Base-by-base conservation (phyloP, 2,888 invertebrate genomes). In the Lumbricus terrestris region DNA sequence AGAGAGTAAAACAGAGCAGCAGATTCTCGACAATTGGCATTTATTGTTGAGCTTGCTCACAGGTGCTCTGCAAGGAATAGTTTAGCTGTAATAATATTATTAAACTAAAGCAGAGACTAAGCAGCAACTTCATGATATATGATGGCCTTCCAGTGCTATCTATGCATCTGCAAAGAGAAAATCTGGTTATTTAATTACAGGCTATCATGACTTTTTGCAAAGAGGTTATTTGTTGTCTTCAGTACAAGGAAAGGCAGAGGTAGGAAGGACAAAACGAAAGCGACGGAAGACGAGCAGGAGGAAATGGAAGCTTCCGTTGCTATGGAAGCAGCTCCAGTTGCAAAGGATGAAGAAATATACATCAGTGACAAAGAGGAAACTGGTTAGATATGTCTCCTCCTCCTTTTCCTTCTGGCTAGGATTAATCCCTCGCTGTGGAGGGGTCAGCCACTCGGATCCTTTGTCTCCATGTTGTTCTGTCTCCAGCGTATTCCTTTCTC, bases 291-390 rank as follows among this genome's bases (percentile, higher is more conserved):
- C 1, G 23, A 85, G 85, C 40, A 38, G 83, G 38, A 83, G 35
- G 47, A 89, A 11, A 69, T 18, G 33, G 47, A 35, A 33, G n/a
- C n/a, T n/a, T n/a, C n/a, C n/a, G 20, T 38, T 15, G 82, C 23
- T 29, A n/a, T 29, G 23, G 34, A 89, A 54, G 89, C 8, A 1
- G 82, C 29, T 34, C 37, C 85, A 11, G 90, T 37, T 90, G 15
- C 16, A 29, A 29, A 88, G 3, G 88, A 42, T 23, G 90, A 90
- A 42, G n/a, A 88, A 47, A n/a, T 89, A 11, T 89, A 89, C 54
- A 88, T 88, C 54, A 34, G 90, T 54, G 54, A 54, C 35, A 47
- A n/a, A 54, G 88, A 88, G 47, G 90, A 89, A 40, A 37, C 82
- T 29, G 69, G 69, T 69, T 69, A 69, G 69, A n/a, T 11, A 8